Evolutionary conservation across 2,888 invertebrate genomes (phyloP).

Genomic region (Drosophila flavopinicola): DNA sequence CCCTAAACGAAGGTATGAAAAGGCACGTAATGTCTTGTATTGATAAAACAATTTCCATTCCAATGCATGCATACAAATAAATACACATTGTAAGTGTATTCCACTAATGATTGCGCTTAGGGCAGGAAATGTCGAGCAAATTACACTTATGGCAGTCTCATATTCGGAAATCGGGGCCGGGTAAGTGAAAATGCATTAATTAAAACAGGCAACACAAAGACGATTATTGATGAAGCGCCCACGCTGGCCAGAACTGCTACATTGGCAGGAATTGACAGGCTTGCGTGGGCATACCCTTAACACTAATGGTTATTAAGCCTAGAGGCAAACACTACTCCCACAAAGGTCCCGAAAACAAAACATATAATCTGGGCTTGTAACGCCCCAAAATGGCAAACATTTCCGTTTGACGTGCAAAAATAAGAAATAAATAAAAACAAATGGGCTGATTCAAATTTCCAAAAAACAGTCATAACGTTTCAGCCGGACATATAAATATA

Average conservation of each 20-base stretch:
- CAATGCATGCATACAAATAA: conserved; percentile 11
- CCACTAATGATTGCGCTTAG: conserved; percentile 20
- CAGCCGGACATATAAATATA: too few species aligned
- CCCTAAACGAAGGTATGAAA: neutral
- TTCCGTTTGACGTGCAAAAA: conserved; percentile 50
- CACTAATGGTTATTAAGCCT: conserved; percentile 43
- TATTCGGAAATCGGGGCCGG: conserved; percentile 10
- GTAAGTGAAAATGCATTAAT: conserved; percentile 53
- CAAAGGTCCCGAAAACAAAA: conserved; percentile 56
- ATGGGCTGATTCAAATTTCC: conserved; percentile 64
- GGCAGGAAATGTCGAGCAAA: conserved; percentile 15
- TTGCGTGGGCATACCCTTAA: conserved; percentile 37
- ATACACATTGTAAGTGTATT: conserved; percentile 17
- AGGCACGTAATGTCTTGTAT: conserved; percentile 10
- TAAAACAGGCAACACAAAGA: conserved; percentile 39
- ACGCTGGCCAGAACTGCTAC: conserved; percentile 4
- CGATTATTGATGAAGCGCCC: conserved; percentile 52
- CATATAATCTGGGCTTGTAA: conserved; percentile 56
- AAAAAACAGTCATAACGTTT: too few species aligned
- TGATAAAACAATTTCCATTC: conserved; percentile 38
- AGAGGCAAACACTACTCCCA: conserved; percentile 13
- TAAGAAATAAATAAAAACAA: conserved; percentile 33
- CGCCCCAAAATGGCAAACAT: conserved; percentile 52
- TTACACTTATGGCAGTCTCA: conserved; percentile 22
- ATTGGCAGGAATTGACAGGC: conserved; percentile 31